Evolutionary conservation across 2,888 invertebrate species (phyloP), one percentile per base, ranked within the genome.

Genomic region (Noctua janthe): DNA sequence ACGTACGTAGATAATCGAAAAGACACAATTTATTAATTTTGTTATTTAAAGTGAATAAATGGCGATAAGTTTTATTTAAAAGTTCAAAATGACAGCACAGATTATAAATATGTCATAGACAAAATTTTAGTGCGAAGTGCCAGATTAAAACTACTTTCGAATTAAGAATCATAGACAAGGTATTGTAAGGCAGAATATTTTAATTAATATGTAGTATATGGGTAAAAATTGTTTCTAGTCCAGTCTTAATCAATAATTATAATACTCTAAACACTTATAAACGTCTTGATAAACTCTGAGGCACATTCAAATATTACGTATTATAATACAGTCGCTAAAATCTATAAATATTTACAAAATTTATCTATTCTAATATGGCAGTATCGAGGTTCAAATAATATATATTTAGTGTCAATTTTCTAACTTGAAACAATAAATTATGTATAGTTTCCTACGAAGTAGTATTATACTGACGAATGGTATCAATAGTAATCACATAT

Each of bases 241-340:
- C 94, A 95, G 94, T 94, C 94, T 94, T 94, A 94, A 92, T 92
- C 82, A 91, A 89, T 92, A 43, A 47, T 47, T 90, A 89, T 91
- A 89, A 91, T 92, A 91, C 84, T 93, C 91, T 91, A 92, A 90
- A 89, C 86, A 93, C 93, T 92, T 94, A 95, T 95, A 95, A 95
- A 95, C 94, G 94, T 95, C 93, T 95, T 94, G 92, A 95, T 95
- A 96, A 95, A 96, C 94, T 96, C 94, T 94, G 95, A 96, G 96
- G 96, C 96, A 97, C 97, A 95, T 96, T 95, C 93, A 95, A 39
- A 95, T 94, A 95, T 96, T 90, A 96, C 95, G 96, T 96, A 96
- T 94, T 66, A 91, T 92, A 94, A 87, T 93, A 84, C 80, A 87
- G 54, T 87, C 78, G 80, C 88, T 89, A 90, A 89, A 84, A 89